phyloP scores from a whole-genome alignment of 1,140 invertebrate species.

The Argopecten irradians region DNA sequence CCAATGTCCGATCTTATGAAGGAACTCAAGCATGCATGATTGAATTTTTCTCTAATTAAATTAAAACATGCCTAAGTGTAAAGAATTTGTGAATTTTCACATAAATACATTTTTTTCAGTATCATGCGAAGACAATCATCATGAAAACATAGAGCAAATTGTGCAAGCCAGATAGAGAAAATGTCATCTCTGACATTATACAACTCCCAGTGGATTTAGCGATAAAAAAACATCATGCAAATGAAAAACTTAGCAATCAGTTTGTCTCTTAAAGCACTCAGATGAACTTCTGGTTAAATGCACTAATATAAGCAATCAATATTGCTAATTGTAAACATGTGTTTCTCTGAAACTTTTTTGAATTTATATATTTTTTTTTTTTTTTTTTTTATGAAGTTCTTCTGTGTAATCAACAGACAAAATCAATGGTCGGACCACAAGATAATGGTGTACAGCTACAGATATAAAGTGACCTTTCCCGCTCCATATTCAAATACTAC shows the following conservation, averaged over 20 bases:
- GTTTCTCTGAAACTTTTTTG: no score
- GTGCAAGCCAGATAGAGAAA: not conserved
- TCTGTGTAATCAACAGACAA: not conserved
- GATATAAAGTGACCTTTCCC: not conserved
- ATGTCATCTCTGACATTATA: not conserved
- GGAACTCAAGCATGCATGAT: not conserved
- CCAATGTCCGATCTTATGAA: not conserved
- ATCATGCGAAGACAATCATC: not conserved
- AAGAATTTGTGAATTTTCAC: not conserved
- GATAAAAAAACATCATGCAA: not conserved
- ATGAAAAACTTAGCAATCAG: constrained; percentile 3
- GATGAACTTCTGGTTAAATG: not conserved
- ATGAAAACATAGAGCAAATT: not conserved
- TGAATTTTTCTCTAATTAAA: not conserved
- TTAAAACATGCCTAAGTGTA: no score
- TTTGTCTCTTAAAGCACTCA: not conserved
- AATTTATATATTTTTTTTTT: no score
- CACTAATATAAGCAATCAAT: not conserved
- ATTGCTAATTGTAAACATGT: no score
- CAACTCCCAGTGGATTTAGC: not conserved
- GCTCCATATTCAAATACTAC: not conserved
- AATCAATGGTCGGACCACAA: not conserved
- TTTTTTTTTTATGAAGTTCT: not conserved
- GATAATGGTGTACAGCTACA: not conserved
- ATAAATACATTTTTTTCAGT: not conserved